phyloP scores from a whole-genome alignment of 2,113 vertebrate genomes.

The Siniperca chuatsi region DNA sequence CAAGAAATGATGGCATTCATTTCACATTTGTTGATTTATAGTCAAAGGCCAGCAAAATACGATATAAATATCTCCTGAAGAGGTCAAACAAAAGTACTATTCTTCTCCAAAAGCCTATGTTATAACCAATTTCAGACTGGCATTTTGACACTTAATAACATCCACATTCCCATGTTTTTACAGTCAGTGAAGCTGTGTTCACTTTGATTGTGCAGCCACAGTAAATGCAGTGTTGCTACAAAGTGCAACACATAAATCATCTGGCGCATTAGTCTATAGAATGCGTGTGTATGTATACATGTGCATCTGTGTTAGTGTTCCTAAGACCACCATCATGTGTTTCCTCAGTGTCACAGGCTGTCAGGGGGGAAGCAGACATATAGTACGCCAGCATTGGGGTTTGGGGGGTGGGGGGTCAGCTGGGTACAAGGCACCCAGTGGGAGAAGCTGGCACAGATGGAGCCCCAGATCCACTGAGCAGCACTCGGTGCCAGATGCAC shows the following conservation, averaged over 20 bases:
- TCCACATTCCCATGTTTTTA: not conserved
- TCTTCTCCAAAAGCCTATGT: not conserved
- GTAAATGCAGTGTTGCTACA: not conserved
- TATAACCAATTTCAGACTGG: not conserved
- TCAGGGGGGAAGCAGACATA: conserved; percentile 22
- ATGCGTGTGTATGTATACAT: not conserved
- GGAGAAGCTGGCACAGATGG: conserved; percentile 80
- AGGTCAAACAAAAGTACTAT: not conserved
- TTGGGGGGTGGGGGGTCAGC: conserved; percentile 25
- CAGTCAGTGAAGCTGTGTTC: not conserved
- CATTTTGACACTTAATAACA: not conserved
- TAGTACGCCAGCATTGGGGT: not conserved
- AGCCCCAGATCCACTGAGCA: conserved; percentile 70
- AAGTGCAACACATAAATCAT: conserved; percentile 1
- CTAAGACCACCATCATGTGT: conserved; percentile 14
- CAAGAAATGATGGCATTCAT: not conserved
- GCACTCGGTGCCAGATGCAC: conserved; percentile 76
- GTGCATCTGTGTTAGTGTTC: conserved; percentile 28
- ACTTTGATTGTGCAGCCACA: not conserved
- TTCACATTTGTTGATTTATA: not conserved
- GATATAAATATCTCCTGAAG: not conserved
- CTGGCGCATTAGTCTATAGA: not conserved
- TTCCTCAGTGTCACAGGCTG: conserved; percentile 17
- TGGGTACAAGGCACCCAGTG: conserved; percentile 65
- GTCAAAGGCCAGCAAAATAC: not conserved